Conservation (phyloP, 1,140 invertebrate species). For the Hesperophylax magnus region DNA sequence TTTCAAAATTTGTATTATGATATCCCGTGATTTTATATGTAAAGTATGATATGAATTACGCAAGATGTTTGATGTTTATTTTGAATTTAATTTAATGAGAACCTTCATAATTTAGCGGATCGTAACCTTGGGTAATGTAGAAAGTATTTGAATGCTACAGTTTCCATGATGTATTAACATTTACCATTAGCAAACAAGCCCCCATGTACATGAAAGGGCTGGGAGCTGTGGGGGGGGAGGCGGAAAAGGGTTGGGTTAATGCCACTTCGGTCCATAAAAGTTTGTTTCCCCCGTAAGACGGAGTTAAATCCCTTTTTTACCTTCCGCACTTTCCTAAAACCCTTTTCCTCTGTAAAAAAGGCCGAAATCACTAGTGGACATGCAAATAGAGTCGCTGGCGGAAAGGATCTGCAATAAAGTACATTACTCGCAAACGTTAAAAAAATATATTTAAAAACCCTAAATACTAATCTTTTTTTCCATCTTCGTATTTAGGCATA, state of each 20-base stretch:
- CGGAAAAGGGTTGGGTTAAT: slow-evolving; percentile 47
- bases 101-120: neutral
- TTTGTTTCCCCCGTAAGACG: slow-evolving; percentile 56
- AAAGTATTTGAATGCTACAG: slow-evolving; percentile 20
- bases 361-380: slow-evolving; percentile 56
- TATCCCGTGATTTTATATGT: too few relatives aligned
- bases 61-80: too few relatives aligned
- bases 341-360: slow-evolving; percentile 57
- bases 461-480: too few relatives aligned
- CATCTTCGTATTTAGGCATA: too few relatives aligned
- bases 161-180: slow-evolving; percentile 54
- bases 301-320: slow-evolving; percentile 58
- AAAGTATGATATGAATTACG: too few relatives aligned
- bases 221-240: neutral
- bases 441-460: too few relatives aligned
- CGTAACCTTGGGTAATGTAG: slow-evolving; percentile 21
- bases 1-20: too few relatives aligned
- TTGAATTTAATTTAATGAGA: neutral
- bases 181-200: slow-evolving; percentile 50
- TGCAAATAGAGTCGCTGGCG: slow-evolving; percentile 53
- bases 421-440: too few relatives aligned
- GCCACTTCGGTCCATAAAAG: slow-evolving; percentile 56
- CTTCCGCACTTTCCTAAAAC: slow-evolving; percentile 58
- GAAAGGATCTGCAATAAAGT: neutral
- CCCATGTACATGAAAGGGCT: slow-evolving; percentile 51